Percentiles rank a stretch among this genome's conserved stretches.
phyloP scores from a whole-genome alignment of 2,113 vertebrate species.

The Oriolus oriolus region DNA sequence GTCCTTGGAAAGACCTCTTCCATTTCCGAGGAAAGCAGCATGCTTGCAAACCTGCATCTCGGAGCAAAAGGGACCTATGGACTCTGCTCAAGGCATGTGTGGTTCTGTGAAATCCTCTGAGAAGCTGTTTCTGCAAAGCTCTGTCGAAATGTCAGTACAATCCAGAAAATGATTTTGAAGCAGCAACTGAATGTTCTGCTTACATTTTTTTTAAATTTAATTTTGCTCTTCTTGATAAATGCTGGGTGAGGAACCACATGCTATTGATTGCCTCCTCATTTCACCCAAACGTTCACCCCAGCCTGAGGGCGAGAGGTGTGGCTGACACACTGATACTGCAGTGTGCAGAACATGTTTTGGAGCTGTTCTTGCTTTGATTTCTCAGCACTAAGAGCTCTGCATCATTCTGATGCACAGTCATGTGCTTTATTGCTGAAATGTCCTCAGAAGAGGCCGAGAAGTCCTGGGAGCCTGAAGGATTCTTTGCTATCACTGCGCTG shows the following conservation, averaged over 20 bases:
- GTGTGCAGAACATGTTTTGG: background rate
- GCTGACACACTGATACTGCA: background rate
- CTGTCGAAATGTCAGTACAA: background rate
- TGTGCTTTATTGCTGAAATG: background rate
- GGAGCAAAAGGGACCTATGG: background rate
- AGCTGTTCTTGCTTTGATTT: background rate
- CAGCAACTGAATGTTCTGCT: background rate
- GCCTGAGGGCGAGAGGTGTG: accelerated
- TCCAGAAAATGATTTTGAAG: background rate
- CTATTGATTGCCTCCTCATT: background rate
- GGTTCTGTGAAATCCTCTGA: background rate
- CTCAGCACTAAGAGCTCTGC: background rate
- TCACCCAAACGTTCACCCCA: background rate
- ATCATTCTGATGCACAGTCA: background rate
- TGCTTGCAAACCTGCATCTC: background rate
- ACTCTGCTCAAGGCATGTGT: background rate
- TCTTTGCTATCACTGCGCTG: background rate
- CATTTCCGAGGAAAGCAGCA: background rate
- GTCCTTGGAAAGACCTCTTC: background rate
- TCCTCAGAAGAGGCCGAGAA: background rate
- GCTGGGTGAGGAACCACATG: background rate
- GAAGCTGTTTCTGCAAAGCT: background rate
- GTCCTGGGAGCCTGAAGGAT: background rate
- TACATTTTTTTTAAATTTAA: background rate
- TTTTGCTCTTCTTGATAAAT: background rate